phyloP scores from a whole-genome alignment of 2,113 vertebrate genomes.

The Aramus guarauna region DNA sequence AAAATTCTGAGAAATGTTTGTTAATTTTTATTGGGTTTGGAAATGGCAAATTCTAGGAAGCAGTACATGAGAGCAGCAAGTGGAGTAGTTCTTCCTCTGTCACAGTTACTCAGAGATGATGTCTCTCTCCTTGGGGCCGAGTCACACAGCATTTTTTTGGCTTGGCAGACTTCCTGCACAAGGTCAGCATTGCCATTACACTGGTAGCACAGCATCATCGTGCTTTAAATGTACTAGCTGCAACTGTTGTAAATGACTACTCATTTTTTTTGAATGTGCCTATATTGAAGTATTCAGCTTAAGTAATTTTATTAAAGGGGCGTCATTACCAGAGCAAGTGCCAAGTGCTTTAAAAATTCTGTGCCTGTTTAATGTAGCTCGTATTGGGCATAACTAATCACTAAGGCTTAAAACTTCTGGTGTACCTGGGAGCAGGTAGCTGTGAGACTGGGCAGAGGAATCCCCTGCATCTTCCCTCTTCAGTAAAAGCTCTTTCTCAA shows the following conservation, averaged over 20 bases:
- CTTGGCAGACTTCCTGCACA: neutral
- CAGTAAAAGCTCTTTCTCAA: neutral
- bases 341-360: constrained; percentile 5
- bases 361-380: neutral
- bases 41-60: neutral
- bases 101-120: neutral
- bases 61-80: neutral
- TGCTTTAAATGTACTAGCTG: neutral
- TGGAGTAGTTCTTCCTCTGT: neutral
- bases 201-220: neutral
- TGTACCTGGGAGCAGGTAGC: neutral
- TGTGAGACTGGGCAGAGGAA: neutral
- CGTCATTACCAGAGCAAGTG: neutral
- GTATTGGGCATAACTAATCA: neutral
- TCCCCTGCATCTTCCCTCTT: neutral
- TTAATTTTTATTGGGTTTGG: neutral
- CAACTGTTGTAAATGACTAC: neutral
- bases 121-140: neutral
- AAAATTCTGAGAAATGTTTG: neutral
- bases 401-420: neutral
- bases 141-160: neutral
- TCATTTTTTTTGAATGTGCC: neutral
- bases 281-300: neutral
- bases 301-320: neutral
- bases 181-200: neutral